Conservation (phyloP, 1,140 invertebrate species). For the Drosophila sp. region DNA sequence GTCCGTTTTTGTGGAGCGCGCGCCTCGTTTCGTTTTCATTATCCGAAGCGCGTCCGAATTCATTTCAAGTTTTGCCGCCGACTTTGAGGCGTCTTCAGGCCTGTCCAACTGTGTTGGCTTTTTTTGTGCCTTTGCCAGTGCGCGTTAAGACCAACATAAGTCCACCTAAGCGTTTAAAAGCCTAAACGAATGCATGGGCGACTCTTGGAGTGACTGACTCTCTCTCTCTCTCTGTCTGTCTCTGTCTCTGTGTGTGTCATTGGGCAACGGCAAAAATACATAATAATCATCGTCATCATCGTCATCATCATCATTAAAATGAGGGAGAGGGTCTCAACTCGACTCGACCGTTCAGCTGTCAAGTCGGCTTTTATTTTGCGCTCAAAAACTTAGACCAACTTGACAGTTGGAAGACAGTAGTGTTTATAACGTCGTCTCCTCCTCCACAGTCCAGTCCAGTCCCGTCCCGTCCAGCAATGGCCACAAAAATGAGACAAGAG, state of each 20-base stretch:
- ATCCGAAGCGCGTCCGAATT: constrained; percentile 75
- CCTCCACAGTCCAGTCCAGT: too few species aligned
- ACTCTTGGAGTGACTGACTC: constrained; percentile 2
- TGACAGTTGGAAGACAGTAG: constrained; percentile 81
- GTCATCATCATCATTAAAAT: constrained; percentile 25
- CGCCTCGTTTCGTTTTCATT: constrained; percentile 79
- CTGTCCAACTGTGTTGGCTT: constrained; percentile 74
- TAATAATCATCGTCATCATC: constrained; percentile 75
- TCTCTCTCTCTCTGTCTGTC: background rate
- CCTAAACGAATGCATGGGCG: constrained; percentile 75
- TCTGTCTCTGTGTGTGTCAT: constrained; percentile 36
- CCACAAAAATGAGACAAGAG: constrained; percentile 65
- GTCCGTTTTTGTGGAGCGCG: constrained; percentile 54
- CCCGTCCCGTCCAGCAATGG: background rate
- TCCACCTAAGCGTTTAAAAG: constrained; percentile 80
- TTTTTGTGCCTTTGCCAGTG: constrained; percentile 53
- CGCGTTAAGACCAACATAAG: constrained; percentile 77
- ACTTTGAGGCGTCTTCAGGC: constrained; percentile 66
- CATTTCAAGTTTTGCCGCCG: constrained; percentile 76
- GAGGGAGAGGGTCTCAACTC: constrained; percentile 21
- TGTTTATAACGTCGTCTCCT: constrained; percentile 68
- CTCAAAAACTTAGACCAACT: constrained; percentile 79
- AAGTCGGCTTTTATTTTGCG: constrained; percentile 80
- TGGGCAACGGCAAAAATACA: constrained; percentile 66
- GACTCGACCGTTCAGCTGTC: constrained; percentile 69